phyloP scores from a whole-genome alignment of 2,113 vertebrate species.

The Alces alces region DNA sequence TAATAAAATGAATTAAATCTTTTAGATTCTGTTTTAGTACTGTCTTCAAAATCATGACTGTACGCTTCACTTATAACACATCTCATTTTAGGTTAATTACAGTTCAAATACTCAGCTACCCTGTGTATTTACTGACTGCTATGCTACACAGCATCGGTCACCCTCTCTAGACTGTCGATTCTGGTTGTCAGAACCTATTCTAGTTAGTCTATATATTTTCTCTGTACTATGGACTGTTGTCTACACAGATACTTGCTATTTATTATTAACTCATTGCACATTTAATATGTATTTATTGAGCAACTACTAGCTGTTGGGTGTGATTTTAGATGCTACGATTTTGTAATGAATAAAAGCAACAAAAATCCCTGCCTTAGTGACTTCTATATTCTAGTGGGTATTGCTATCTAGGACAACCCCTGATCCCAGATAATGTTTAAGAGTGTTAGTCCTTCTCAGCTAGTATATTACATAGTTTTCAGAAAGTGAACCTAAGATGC shows the following conservation, averaged over 20 bases:
- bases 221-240: not conserved
- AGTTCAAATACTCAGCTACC: not conserved
- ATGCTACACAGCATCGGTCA: fast-evolving
- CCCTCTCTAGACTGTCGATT: not conserved
- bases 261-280: not conserved
- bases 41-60: not conserved
- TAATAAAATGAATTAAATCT: not conserved
- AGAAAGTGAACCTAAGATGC: not conserved
- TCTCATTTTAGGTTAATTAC: not conserved
- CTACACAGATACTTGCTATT: not conserved
- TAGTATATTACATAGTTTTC: not conserved
- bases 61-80: not conserved
- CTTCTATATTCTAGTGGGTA: not conserved
- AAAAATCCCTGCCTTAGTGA: not conserved
- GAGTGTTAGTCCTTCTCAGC: not conserved
- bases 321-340: not conserved
- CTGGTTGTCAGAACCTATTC: not conserved
- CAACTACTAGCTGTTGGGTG: not conserved
- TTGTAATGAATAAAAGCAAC: not conserved
- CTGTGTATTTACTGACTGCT: no score
- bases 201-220: not conserved
- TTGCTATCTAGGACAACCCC: not conserved
- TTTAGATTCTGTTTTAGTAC: not conserved
- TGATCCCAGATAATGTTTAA: not conserved
- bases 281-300: not conserved